Percentiles rank a stretch among this genome's conserved stretches.
Evolutionary conservation across 2,113 vertebrate genomes (phyloP).

Genomic region (Pao palembangensis): DNA sequence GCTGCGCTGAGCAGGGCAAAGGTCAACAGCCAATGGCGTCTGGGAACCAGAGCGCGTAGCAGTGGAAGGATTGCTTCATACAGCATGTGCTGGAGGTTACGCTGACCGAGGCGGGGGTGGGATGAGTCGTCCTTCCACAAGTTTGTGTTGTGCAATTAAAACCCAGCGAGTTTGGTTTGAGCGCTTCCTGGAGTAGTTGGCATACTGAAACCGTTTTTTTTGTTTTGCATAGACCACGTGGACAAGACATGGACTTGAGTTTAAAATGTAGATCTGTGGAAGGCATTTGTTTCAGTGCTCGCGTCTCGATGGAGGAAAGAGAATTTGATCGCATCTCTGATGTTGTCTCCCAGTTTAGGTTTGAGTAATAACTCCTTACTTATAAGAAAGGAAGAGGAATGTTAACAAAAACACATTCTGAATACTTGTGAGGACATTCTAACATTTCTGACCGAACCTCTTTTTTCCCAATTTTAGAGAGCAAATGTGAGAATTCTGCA

Average conservation of each 20-base stretch:
- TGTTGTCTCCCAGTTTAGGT: conserved; percentile 21
- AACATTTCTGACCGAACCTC: background rate
- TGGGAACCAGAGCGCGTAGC: conserved; percentile 22
- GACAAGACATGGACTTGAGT: conserved; percentile 9
- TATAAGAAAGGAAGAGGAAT: conserved; percentile 38
- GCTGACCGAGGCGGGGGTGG: conserved; percentile 1
- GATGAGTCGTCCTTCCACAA: background rate
- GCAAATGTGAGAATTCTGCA: conserved; percentile 14
- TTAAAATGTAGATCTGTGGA: conserved; percentile 7
- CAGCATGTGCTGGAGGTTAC: background rate
- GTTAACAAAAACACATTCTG: conserved; percentile 41
- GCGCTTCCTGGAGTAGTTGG: conserved; percentile 17
- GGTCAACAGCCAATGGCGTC: conserved; percentile 10
- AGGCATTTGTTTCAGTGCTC: conserved; percentile 23
- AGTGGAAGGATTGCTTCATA: conserved; percentile 9
- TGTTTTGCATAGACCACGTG: conserved; percentile 56
- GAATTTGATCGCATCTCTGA: too few species aligned
- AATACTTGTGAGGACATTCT: conserved; percentile 24
- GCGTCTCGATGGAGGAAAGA: conserved; percentile 26
- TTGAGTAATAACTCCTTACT: conserved; percentile 3
- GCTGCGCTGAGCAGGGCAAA: conserved; percentile 37
- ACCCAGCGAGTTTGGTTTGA: conserved; percentile 10
- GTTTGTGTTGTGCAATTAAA: conserved; percentile 23
- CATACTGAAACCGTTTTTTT: conserved; percentile 33
- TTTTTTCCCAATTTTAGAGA: too few species aligned